Evolutionary conservation across 1,140 invertebrate genomes (phyloP), one percentile per base, ranked within the genome.

Genomic region (Heterodera schachtii): DNA sequence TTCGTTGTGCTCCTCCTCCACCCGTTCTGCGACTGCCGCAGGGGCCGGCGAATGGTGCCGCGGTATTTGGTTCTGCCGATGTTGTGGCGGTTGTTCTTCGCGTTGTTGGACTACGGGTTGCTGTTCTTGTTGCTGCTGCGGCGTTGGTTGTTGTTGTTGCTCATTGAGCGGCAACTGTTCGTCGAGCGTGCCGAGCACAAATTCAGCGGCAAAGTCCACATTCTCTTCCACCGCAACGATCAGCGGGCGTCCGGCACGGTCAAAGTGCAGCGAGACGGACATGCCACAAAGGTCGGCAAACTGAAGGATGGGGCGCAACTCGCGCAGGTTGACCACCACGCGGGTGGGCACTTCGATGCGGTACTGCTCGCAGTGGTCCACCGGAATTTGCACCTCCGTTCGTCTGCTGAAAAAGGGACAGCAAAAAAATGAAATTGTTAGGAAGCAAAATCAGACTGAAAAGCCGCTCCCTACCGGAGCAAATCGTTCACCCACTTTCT

Each of bases 141-240:
- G 31, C 43, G 9, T 6, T n/a, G 46, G 64, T 19, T 77, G 52
- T 66, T 43, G 64, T 66, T 77, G 64, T 64, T 64, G 21, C 11
- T 19, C 52, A 13, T 21, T 52, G 44, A 41, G 43, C 13, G 43
- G 49, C 64, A 78, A 78, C 66, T 41, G 57, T 64, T 78, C 77
- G 47, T 78, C 77, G 13, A 78, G 49, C 0, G 79, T 80, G 41
- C 70, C 79, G 21, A 80, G 44, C 31, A 79, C 75, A 79, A 80
- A 80, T 43, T 80, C 79, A 11, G 79, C 79, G 6, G 13, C 21
- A 31, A 75, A 80, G 21, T 80, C 79, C 47, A 80, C 75, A 79
- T 80, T 80, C n/a, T 80, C 75, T 43, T 80, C 79, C 47, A 75
- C 60, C 16, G 79, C 41, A 57, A 80, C 75, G 31, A 80, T 79